phyloP scores from a whole-genome alignment of 2,888 invertebrate genomes.

The Tyria jacobaeae region DNA sequence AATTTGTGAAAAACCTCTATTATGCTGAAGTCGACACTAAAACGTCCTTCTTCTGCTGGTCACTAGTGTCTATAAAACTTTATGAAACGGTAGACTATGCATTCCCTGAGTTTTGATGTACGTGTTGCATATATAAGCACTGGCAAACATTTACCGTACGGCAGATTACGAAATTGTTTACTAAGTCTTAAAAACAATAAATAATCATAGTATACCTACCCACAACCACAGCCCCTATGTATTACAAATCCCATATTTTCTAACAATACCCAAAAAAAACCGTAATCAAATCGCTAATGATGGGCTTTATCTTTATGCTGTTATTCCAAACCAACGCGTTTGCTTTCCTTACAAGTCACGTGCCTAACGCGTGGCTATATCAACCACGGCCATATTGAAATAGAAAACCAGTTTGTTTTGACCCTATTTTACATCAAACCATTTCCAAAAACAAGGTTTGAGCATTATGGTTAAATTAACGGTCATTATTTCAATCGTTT shows the following conservation, averaged over 20 bases:
- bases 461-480: constrained; percentile 56
- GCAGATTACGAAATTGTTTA: too few relatives aligned
- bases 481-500: constrained; percentile 79
- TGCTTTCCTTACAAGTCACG: constrained; percentile 77
- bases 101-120: too few relatives aligned
- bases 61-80: too few relatives aligned
- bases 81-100: too few relatives aligned
- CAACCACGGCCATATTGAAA: constrained; percentile 70
- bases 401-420: constrained; percentile 49
- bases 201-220: constrained; percentile 9
- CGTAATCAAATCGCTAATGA: constrained; percentile 80
- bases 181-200: neutral
- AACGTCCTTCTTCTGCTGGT: too few relatives aligned
- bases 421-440: constrained; percentile 13
- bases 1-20: too few relatives aligned
- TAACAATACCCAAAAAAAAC: constrained; percentile 71
- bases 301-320: constrained; percentile 81
- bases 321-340: constrained; percentile 82
- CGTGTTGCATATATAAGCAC: too few relatives aligned
- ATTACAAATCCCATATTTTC: constrained; percentile 74
- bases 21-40: too few relatives aligned
- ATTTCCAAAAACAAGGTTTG: constrained; percentile 15
- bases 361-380: constrained; percentile 72
- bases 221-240: constrained; percentile 67
- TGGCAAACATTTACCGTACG: too few relatives aligned